Base-by-base conservation (phyloP, 2,797 vertebrate species). In the Chaetophractus vellerosus region DNA sequence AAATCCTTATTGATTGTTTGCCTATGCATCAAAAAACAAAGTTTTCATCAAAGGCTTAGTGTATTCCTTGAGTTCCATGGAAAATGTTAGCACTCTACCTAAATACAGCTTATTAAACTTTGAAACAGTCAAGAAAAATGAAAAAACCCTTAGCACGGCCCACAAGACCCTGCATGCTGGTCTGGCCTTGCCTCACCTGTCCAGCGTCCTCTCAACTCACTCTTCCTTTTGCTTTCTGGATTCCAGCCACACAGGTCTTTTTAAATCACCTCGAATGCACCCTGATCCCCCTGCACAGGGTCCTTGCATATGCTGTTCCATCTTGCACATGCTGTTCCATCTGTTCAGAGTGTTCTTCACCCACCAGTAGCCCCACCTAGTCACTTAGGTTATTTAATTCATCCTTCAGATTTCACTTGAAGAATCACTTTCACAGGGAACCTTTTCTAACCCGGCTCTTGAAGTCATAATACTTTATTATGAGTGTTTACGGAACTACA, bases 1-100 rank as follows among this genome's bases (percentile, higher is more conserved):
- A 95, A 93, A 66, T 84, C 28, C 15, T 69, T 93, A 75, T 78
- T 92, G 80, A 64, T 90, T 91, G 91, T 80, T 79, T 93, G 50
- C 61, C 48, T 91, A 63, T 2, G 36, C 28, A 66, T 84, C 63
- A 69, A 78, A 90, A 90, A 57, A 23, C n/a, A 69, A 90, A 69
- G 5, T 75, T 87, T 85, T 88, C 69, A 31, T 72, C 72, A 92
- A 83, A 93, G 6, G 2, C 24, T 84, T 80, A 75, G 59, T 57
- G 10, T 90, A 80, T 28, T 91, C 57, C 78, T 75, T 79, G 50
- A 94, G 4, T 86, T 38, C 45, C 28, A 55, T 15, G 93, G n/a
- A 90, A 97, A 76, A 92, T 91, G 10, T 71, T 91, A 95, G 36
- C 26, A 84, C 15, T 71, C 36, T 63, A 63, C 59, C 59, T 36